These are phyloP conservation scores for Falco novaeseelandiae DNA, from an alignment of 2,797 vertebrate genomes.

Conservation along the genomic window DNA sequence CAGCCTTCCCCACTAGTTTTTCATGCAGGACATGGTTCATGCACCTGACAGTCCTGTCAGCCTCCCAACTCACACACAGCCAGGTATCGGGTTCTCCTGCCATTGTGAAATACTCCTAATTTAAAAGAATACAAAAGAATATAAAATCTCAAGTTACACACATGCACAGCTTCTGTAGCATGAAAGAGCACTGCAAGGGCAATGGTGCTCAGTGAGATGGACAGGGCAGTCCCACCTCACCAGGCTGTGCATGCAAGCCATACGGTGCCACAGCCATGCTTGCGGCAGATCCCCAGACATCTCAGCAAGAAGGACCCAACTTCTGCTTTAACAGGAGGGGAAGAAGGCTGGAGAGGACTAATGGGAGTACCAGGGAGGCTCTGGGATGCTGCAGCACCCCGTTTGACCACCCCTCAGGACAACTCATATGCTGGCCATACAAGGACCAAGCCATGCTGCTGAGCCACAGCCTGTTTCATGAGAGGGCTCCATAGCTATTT, in stretches of 20 bases:
- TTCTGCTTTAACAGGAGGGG: neutral
- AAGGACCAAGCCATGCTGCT: neutral
- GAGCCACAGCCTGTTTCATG: neutral
- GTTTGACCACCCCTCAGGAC: neutral
- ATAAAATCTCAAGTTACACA: neutral
- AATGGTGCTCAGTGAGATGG: neutral
- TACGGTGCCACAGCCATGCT: accelerated
- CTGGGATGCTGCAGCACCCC: neutral
- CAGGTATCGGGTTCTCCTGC: neutral
- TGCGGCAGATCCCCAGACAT: neutral
- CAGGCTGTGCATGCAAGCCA: neutral
- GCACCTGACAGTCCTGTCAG: accelerated
- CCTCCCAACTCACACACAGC: neutral
- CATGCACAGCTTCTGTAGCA: neutral
- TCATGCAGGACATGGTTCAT: neutral
- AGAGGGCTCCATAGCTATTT: neutral
- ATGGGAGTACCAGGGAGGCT: neutral
- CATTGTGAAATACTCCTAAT: neutral
- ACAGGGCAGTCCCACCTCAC: accelerated
- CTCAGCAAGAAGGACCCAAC: neutral
- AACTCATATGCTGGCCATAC: accelerated
- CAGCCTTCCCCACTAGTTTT: neutral
- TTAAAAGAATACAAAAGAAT: neutral
- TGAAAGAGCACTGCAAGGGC: neutral
- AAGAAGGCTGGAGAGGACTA: neutral